Base-by-base conservation (phyloP, 2,113 vertebrate species). In the Otocyon megalotis region DNA sequence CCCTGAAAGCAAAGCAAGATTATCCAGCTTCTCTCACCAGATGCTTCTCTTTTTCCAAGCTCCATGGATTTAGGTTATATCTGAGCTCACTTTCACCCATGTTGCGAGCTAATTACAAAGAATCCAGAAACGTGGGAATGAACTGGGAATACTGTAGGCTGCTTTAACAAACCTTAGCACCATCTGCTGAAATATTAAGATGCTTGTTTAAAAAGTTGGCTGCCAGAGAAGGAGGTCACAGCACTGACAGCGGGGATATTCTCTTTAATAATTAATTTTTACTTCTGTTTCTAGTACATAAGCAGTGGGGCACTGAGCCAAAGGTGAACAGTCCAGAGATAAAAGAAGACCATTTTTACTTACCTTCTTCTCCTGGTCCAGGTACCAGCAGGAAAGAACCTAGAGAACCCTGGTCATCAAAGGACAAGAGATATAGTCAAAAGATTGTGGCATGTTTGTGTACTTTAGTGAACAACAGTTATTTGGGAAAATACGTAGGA, bases 101-200 rank as follows among this genome's bases (percentile, higher is more conserved):
- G 96, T 88, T 93, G 65, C 0, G 26, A 95, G 79, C 97, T 97
- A 96, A 96, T 96, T 92, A 98, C 96, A 94, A 97, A 94, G 89
- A 93, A 97, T 72, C 43, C 74, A 96, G 93, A 96, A 97, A 96
- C 82, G 48, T 96, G 80, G 96, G 80, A 76, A 96, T 28, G 69
- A 95, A 90, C 60, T 92, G 92, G 92, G 87, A 97, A 96, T 97
- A 95, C 2, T 48, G 72, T 43, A 87, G 86, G 89, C 87, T 96
- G 93, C 90, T 93, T 67, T 81, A 89, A 89, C 92, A 97, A 98
- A 97, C 65, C 96, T 95, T 76, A 84, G 83, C 87, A 98, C 98
- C 97, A 98, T 98, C 97, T 97, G 97, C 96, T 97, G 60, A 97
- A 97, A 97, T 97, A 97, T 86, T 94, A 97, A 97, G 96, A 97